Conservation (phyloP, 2,113 vertebrate genomes). For the Cettia cetti region DNA sequence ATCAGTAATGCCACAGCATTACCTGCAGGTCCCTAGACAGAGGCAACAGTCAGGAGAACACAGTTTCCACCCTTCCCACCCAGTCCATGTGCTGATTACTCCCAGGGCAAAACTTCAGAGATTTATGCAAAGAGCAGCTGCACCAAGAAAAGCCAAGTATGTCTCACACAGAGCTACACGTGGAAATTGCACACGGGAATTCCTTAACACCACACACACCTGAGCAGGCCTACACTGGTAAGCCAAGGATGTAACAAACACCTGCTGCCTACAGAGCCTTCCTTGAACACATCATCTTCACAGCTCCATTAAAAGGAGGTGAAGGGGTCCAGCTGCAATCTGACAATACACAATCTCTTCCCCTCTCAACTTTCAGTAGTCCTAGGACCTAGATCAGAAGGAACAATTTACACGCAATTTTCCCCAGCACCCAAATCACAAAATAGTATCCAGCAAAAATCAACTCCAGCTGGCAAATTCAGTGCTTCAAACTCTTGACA, state of each 20-base stretch:
- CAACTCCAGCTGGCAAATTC: neutral
- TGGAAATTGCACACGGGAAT: fast-evolving
- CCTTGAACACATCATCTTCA: neutral
- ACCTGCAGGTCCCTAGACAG: neutral
- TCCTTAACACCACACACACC: neutral
- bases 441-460: neutral
- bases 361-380: neutral
- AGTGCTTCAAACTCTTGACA: neutral
- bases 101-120: neutral
- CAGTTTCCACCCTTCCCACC: fast-evolving
- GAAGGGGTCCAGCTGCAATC: neutral
- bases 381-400: neutral
- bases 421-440: neutral
- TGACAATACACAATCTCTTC: neutral
- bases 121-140: fast-evolving
- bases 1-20: neutral
- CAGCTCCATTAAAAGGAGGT: neutral
- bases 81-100: fast-evolving
- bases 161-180: fast-evolving
- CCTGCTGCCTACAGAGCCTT: neutral
- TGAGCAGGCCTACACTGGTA: neutral
- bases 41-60: fast-evolving
- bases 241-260: neutral
- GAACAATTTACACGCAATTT: neutral
- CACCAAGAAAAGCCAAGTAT: neutral